Percentiles rank a stretch among this genome's conserved stretches.
Evolutionary conservation across 2,888 invertebrate genomes (phyloP).

Genomic region (Zhuqinia jingwanae): DNA sequence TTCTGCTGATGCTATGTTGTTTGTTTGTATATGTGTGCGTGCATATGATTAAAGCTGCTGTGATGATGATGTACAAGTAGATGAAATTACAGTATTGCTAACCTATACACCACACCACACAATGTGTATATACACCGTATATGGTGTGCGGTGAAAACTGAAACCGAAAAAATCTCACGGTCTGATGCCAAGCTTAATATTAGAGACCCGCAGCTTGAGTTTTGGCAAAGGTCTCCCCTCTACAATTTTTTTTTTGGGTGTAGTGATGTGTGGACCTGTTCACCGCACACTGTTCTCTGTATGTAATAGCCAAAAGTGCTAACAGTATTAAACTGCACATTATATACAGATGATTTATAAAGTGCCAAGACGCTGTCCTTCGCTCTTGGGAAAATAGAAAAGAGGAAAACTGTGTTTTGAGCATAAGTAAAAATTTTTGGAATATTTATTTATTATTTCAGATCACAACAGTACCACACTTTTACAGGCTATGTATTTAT

Average conservation of each 20-base stretch:
- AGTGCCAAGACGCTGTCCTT: constrained; percentile 56
- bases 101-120: too few species aligned
- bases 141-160: background rate
- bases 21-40: background rate
- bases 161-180: constrained; percentile 11
- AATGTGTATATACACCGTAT: background rate
- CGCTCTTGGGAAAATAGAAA: constrained; percentile 32
- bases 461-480: constrained; percentile 24
- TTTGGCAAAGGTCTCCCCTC: constrained; percentile 22
- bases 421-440: constrained; percentile 33
- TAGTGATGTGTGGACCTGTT: background rate
- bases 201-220: constrained; percentile 35
- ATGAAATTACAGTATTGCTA: too few species aligned
- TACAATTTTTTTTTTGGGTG: background rate
- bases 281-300: background rate
- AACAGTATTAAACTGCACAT: background rate
- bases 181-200: constrained; percentile 45
- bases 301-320: background rate
- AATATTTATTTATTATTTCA: constrained; percentile 16
- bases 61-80: background rate
- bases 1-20: constrained; percentile 4
- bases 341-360: constrained; percentile 58
- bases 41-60: constrained; percentile 1
- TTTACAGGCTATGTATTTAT: too few species aligned
- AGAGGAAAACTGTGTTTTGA: constrained; percentile 1